phyloP scores from a whole-genome alignment of 2,888 invertebrate genomes.

The Erebia epiphron region DNA sequence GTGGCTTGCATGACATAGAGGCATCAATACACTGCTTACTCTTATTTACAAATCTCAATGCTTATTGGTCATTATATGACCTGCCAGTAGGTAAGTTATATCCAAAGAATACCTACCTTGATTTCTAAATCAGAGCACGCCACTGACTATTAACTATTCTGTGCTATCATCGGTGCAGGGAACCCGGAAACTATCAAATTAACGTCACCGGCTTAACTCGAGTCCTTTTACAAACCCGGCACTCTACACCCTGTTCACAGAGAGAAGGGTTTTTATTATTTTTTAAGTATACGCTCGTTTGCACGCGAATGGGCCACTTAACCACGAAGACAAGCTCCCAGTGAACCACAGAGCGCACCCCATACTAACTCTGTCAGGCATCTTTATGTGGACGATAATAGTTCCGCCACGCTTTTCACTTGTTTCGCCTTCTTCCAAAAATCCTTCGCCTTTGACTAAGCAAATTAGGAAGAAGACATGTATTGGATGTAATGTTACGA shows the following conservation, averaged over 20 bases:
- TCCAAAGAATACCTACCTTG: too few species aligned
- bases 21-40: too few species aligned
- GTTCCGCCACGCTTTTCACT: slow-evolving; percentile 77
- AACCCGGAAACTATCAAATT: slow-evolving; percentile 36
- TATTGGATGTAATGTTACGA: too few species aligned
- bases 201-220: slow-evolving; percentile 31
- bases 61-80: too few species aligned
- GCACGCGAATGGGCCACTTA: slow-evolving; percentile 84
- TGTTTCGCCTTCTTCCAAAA: slow-evolving; percentile 52
- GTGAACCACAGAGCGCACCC: slow-evolving; percentile 61
- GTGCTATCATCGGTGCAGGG: not conserved
- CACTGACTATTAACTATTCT: too few species aligned
- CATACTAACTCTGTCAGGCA: slow-evolving; percentile 68
- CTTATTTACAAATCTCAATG: too few species aligned
- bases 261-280: slow-evolving; percentile 78
- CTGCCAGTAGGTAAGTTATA: too few species aligned
- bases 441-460: too few species aligned
- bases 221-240: slow-evolving; percentile 37
- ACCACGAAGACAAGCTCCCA: slow-evolving; percentile 74
- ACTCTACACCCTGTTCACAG: slow-evolving; percentile 50
- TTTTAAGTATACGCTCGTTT: slow-evolving; percentile 82
- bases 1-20: too few species aligned
- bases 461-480: too few species aligned
- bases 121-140: too few species aligned
- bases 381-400: slow-evolving; percentile 74